Evolutionary conservation across 1,140 invertebrate genomes (phyloP), one percentile per base, ranked within the genome.

Genomic region (Elysia chlorotica): DNA sequence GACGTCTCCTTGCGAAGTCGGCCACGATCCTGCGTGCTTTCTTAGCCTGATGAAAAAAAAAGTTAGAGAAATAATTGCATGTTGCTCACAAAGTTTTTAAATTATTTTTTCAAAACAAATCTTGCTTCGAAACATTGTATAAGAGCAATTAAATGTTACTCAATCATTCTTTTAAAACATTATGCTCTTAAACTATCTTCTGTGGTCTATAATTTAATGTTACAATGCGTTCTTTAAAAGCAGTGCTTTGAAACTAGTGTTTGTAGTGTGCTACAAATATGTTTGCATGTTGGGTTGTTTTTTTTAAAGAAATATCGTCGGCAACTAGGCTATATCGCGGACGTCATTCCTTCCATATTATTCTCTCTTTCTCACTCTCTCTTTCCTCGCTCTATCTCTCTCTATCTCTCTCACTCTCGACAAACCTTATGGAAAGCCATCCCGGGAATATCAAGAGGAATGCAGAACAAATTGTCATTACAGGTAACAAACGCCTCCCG

Each of bases 381-480:
- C n/a, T n/a, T n/a, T n/a, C n/a, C n/a, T n/a, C n/a, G n/a, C 10
- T 48, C 10, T 48, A n/a, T 48, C 10, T 48, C 10, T 48, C 10
- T 48, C 10, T 48, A n/a, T 48, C 10, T 48, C 10, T 48, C 41
- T 14, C 41, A 48, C 41, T 14, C 41, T 48, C 10, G 41, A 48
- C 10, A 48, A 48, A 79, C 80, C 65, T 82, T 80, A 28, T 74
- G 28, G 37, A 78, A 75, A 1, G 77, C 80, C 36, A 62, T 38
- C 14, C 78, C 78, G 25, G 79, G 80, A 19, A 82, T 37, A 25
- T 61, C 28, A 33, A 74, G 5, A 1, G 80, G 77, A n/a, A 82
- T 1, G 21, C 71, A 66, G 35, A 82, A 65, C n/a, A 80, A 19
- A 66, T 76, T 78, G n/a, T 74, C 56, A 4, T 73, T 41, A 30